Evolutionary conservation across 2,113 vertebrate genomes (phyloP).

Genomic region (Empidonax alnorum): DNA sequence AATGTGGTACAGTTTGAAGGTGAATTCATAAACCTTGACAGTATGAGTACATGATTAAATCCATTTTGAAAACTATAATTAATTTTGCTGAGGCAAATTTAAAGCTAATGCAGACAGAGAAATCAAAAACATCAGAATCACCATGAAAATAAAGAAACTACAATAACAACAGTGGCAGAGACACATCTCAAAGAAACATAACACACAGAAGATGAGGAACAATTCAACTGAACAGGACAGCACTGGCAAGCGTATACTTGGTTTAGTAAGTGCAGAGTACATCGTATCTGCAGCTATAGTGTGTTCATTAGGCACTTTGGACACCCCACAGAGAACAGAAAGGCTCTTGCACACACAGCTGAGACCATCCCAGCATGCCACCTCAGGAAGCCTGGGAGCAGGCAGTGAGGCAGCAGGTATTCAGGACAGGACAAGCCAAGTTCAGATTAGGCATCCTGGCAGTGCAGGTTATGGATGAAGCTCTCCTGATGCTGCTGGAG

Average conservation of each 20-base stretch:
- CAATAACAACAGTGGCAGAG: neutral
- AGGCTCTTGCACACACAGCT: neutral
- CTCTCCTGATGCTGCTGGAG: neutral
- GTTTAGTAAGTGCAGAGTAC: neutral
- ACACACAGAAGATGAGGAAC: neutral
- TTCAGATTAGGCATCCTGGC: neutral
- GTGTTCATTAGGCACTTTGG: rapidly evolving
- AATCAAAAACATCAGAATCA: neutral
- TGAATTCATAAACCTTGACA: neutral
- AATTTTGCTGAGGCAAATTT: neutral
- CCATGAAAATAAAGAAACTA: neutral
- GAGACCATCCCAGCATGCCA: neutral
- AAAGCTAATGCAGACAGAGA: neutral
- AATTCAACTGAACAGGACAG: neutral
- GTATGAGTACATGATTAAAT: neutral
- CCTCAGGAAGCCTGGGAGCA: neutral
- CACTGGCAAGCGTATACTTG: neutral
- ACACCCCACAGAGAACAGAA: neutral
- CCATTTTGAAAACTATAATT: neutral
- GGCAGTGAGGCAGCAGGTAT: neutral
- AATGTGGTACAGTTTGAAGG: neutral
- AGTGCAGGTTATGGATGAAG: neutral
- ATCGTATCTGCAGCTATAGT: neutral
- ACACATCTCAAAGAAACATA: neutral
- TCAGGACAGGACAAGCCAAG: neutral